Evolutionary conservation across 2,888 invertebrate genomes (phyloP).

Genomic region (Pterobdella sp.): DNA sequence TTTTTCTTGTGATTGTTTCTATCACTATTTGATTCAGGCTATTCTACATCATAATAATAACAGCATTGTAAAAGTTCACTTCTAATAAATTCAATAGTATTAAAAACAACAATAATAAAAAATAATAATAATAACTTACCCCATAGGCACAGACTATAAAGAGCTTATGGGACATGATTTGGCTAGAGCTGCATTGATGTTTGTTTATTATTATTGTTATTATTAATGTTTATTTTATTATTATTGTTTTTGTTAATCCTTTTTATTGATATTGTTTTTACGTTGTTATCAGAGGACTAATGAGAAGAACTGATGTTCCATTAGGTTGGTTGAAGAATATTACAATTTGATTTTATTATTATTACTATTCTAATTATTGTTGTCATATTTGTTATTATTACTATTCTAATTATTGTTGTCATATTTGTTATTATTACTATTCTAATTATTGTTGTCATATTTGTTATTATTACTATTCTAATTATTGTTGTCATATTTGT

Average conservation of each 20-base stretch:
- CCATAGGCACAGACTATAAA: conserved; percentile 73
- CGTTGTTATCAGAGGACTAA: conserved; percentile 42
- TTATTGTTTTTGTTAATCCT: background rate
- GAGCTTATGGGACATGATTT: conserved; percentile 93
- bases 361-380: no score
- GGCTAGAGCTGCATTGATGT: conserved; percentile 71
- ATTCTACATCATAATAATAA: background rate
- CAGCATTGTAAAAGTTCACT: no score
- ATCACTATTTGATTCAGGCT: background rate
- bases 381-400: no score
- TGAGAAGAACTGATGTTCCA: conserved; percentile 45
- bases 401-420: no score
- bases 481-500: no score
- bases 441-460: no score
- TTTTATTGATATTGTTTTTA: background rate
- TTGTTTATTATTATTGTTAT: background rate
- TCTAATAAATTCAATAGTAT: background rate
- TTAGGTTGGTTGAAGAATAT: conserved; percentile 40
- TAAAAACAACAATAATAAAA: background rate
- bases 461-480: no score
- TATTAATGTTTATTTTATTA: background rate
- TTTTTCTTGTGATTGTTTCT: background rate
- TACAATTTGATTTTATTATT: background rate
- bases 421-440: no score
- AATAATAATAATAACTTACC: background rate